These are phyloP conservation scores for Mythimna albipuncta DNA, from an alignment of 2,888 invertebrate genomes.

Conservation along the genomic window DNA sequence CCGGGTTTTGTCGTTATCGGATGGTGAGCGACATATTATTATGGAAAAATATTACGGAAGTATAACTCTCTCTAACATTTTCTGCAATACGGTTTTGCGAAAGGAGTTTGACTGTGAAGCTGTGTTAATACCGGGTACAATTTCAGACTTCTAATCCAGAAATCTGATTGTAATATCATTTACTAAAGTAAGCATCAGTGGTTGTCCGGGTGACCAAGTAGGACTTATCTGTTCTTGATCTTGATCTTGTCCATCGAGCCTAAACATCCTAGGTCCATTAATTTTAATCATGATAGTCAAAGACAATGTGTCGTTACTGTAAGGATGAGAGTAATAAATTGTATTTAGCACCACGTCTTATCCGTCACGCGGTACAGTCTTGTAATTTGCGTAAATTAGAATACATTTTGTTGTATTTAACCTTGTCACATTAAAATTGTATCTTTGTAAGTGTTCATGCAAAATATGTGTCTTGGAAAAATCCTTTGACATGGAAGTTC, in stretches of 20 bases:
- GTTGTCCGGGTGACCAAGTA: not conserved
- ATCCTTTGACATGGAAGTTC: not conserved
- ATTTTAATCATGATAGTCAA: slow-evolving; percentile 18
- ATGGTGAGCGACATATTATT: too few species aligned
- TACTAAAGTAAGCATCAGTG: not conserved
- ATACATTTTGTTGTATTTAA: slow-evolving; percentile 31
- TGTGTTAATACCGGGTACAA: too few species aligned
- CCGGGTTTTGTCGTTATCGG: too few species aligned
- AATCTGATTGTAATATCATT: not conserved
- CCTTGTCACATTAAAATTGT: slow-evolving; percentile 37
- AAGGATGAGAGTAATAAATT: slow-evolving; percentile 46
- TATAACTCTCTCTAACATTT: too few species aligned
- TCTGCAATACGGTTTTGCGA: too few species aligned
- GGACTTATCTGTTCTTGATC: not conserved
- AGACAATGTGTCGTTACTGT: slow-evolving; percentile 51
- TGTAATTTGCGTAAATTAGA: slow-evolving; percentile 58
- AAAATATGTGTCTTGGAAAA: not conserved
- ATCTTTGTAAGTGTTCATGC: not conserved
- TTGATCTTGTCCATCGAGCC: not conserved
- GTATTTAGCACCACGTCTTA: slow-evolving; percentile 42
- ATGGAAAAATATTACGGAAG: too few species aligned
- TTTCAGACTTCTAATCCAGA: not conserved
- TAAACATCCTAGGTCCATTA: not conserved
- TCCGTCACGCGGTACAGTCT: slow-evolving; percentile 4
- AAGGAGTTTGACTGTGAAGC: too few species aligned